These are phyloP conservation scores for Macrobrachium rosenbergii DNA, from an alignment of 1,140 invertebrate genomes.

Conservation along the genomic window DNA sequence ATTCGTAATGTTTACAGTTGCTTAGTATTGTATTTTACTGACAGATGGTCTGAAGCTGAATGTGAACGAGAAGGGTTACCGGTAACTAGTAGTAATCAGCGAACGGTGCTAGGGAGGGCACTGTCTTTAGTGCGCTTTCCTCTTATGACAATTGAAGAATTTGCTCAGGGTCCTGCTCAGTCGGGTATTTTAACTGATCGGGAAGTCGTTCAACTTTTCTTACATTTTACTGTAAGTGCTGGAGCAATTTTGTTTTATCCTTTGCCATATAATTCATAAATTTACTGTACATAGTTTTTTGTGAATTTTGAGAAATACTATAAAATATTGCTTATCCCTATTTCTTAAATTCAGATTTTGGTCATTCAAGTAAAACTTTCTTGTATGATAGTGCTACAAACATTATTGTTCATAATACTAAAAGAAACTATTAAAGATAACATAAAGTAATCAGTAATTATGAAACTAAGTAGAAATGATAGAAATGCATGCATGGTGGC, in stretches of 20 bases:
- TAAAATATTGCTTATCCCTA: too few species aligned
- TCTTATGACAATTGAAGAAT: constrained; percentile 89
- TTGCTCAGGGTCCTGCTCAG: constrained; percentile 84
- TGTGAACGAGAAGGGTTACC: constrained; percentile 79
- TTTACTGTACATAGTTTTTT: background rate
- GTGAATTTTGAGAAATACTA: too few species aligned
- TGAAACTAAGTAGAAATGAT: too few species aligned
- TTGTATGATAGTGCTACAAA: too few species aligned
- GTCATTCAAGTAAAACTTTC: too few species aligned
- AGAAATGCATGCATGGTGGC: too few species aligned
- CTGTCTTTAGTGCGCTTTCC: constrained; percentile 86
- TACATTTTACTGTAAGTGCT: constrained; percentile 81
- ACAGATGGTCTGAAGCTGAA: constrained; percentile 85
- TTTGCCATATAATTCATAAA: background rate
- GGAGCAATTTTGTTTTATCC: background rate
- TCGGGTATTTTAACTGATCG: constrained; percentile 82
- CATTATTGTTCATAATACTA: too few species aligned
- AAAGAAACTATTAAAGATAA: too few species aligned
- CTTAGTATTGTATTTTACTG: background rate
- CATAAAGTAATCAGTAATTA: too few species aligned
- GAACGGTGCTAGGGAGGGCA: constrained; percentile 78
- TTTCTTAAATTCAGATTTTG: too few species aligned
- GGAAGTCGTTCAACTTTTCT: constrained; percentile 84
- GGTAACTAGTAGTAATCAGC: constrained; percentile 80
- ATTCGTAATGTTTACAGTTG: background rate